Base-by-base conservation (phyloP, 2,888 invertebrate genomes). In the Thymelicus acteon region DNA sequence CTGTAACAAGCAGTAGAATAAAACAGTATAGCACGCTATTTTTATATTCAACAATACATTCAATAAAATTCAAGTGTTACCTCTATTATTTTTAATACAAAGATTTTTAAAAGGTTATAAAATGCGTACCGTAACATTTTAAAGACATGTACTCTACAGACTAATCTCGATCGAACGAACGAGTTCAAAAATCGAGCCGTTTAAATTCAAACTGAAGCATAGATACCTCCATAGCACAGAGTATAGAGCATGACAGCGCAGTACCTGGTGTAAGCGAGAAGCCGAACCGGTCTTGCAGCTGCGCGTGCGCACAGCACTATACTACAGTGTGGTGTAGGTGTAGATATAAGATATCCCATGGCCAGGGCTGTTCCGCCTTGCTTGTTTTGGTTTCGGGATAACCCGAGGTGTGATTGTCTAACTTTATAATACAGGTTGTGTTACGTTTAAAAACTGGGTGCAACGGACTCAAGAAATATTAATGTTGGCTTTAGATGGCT, bases 281-380 rank as follows among this genome's bases (percentile, higher is more conserved):
- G 85, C 80, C 77, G 77, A 91, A 93, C 93, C 92, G 91, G 93
- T 93, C 85, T 79, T 83, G 91, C 92, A 92, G 93, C 92, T 93
- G 92, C 92, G 89, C 89, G 87, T 85, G 88, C 89, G 81, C 81
- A 70, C 75, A 71, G 49, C 72, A 71, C 66, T 74, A 61, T 71
- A 75, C 74, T 71, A 54, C 70, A 52, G 68, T 58, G 61, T 60
- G 60, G 65, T 72, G 71, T 73, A 71, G 72, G 72, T 71, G 74
- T 75, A 71, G 69, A 72, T 73, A 74, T 67, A 74, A 71, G 69
- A 72, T 73, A 74, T 67, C 47, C 74, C 71, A 70, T 71, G 67
- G 72, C 65, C 72, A 72, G 72, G 71, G 70, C 71, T 75, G 67
- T 64, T 70, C 62, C 65, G 63, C 63, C 44, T 10, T 64, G 47